Base-by-base conservation (phyloP, 2,888 invertebrate species). In the Tiliacea citrago region DNA sequence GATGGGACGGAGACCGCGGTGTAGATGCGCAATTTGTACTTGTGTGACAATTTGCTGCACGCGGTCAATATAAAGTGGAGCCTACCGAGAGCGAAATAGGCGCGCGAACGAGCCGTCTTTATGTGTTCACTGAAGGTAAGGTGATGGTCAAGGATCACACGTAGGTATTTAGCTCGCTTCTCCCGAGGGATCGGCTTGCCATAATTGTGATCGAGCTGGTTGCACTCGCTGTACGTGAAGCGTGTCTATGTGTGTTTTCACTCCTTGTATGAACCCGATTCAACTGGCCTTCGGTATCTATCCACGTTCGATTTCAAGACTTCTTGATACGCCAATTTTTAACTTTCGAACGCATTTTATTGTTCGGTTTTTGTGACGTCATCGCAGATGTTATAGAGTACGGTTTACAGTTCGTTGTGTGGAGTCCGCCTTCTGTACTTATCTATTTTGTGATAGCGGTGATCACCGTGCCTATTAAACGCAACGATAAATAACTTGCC, bases 251-350 rank as follows among this genome's bases (percentile, higher is more conserved):
- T 29, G 5, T 42, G 74, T 45, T 77, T 55, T 10, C n/a, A 0
- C 6, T 24, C 7, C 1, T 18, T 18, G 0, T 29, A 10, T 0
- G 0, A 1, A 55, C 6, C 24, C 13, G 13, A 55, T 1, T 16
- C 13, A n/a, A 0, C 8, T 0, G 0, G 61, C 53, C 80, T 76
- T 76, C 61, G 61, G 49, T 6, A 21, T 29, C 0, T 29, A n/a
- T n/a, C n/a, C n/a, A 55, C 68, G 84, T 80, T 78, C 79, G 83
- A 29, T 39, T 63, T 77, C 77, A 79, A 79, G 75, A 70, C 78
- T 80, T 71, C 80, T 90, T 91, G 92, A 93, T 91, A 91, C 91
- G 88, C 87, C 86, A 90, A 93, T 93, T 93, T 93, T 93, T 93
- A 84, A 88, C 89, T 81, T 76, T 81, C 90, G 82, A 77, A 75